Base-by-base conservation (phyloP, 2,113 vertebrate genomes). In the Stegostoma tigrinum region DNA sequence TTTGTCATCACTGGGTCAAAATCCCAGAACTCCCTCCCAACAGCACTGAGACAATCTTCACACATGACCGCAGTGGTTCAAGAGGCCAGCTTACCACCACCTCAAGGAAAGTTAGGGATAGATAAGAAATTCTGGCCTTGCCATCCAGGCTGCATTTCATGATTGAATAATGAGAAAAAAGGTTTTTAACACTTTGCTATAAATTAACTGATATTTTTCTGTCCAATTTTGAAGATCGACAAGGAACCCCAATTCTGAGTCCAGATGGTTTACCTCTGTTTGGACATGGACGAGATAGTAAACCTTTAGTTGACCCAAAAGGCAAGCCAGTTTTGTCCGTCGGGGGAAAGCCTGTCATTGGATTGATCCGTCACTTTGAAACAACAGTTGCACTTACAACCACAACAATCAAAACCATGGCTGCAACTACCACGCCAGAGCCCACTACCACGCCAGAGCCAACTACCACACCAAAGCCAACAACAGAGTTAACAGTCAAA, bases 231-330 rank as follows among this genome's bases (percentile, higher is more conserved):
- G 97, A 67, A 99, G 99, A 99, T 97, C 97, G 98, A 96, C 97
- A 98, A 96, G 99, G 99, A 45, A 99, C 98, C 89, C 99, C 99
- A 0, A 48, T 99, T 96, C 97, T 99, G 96, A 99, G 98, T 96
- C 98, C 98, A 3, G 98, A 99, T 1, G 99, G 99, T 38, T 97
- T 99, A 96, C 98, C 99, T 83, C 97, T 99, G 95, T 99, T 99
- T 96, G 99, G 99, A 95, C 97, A 99, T 78, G 98, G 99, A 90
- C 98, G 99, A 96, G 98, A 98, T 34, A 98, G 98, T 96, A 98
- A 98, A 95, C 99, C 99, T 68, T 97, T 99, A 96, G 97, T 99
- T 0, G 99, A 97, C 97, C 98, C 99, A 85, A 99, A 98, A 97
- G 98, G 99, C 38, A 99, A 98, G 96, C 97, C 98, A 80, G 97